Base-by-base conservation (phyloP, 2,888 invertebrate genomes). In the Papilio demoleus region DNA sequence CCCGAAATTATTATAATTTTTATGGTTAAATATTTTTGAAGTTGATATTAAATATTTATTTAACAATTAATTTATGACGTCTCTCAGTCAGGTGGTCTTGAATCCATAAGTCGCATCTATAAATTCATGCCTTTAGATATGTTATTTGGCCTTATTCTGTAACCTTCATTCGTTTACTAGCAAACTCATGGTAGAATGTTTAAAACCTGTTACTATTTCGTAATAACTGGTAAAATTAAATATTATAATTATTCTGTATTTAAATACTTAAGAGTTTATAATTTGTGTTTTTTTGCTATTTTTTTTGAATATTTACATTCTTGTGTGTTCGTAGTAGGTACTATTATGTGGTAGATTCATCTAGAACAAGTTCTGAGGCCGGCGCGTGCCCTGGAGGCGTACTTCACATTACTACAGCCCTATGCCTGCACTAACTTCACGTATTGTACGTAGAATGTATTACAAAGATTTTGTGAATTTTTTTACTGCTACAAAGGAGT, bases 351-450 rank as follows among this genome's bases (percentile, higher is more conserved):
- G 11, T 17, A 38, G 59, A 47, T 59, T 36, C 40, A 19, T 40
- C 40, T 11, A 40, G 61, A 67, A 67, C 61, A 22, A 67, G 61
- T 61, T 67, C 61, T 67, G 40, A 34, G 47, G 40, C 61, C 53
- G 67, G 40, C 61, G 31, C 31, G 67, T 53, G 53, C 67, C 61
- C 67, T 59, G 36, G 50, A 59, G 66, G 66, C 66, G 12, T 45
- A 59, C 45, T 60, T 27, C n/a, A 60, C 27, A 36, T 36, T 45
- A 45, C 36, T 67, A 67, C 67, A 53, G 19, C 31, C 53, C 53
- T 67, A 61, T 61, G 31, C 61, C 22, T 60, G 53, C 14, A 53
- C 53, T 38, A 11, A 42, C 38, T 40, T 36, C 24, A 61, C 34
- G 34, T 67, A 42, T 62, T 53, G 34, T 67, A n/a, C 61, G 31